These are phyloP conservation scores for Phylloscopus collybita DNA, from an alignment of 2,797 vertebrate species.

Conservation along the genomic window DNA sequence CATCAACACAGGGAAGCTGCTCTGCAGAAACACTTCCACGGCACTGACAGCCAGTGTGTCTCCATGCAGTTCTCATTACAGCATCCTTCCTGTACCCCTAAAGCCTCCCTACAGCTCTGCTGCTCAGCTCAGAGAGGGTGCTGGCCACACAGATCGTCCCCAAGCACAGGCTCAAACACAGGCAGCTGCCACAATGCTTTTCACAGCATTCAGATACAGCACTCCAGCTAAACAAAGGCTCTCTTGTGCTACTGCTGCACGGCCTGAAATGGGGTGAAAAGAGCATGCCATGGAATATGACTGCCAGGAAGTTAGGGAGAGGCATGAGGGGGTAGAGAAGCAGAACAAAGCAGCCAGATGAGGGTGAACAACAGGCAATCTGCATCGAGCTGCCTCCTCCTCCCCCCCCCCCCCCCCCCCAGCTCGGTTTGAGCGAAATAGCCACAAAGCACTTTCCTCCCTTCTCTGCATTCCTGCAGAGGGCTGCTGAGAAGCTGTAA, in stretches of 20 bases:
- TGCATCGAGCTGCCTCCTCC: background rate
- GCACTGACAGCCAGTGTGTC: background rate
- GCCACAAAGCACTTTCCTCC: background rate
- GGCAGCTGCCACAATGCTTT: background rate
- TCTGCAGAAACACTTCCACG: background rate
- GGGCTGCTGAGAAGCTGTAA: background rate
- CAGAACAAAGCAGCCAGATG: background rate
- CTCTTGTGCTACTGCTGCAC: background rate
- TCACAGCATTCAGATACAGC: background rate
- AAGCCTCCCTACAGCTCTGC: background rate
- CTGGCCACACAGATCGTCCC: background rate
- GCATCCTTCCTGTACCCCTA: background rate
- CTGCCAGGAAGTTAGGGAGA: background rate
- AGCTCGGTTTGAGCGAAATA: background rate
- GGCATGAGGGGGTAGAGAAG: background rate
- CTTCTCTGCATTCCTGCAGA: background rate
- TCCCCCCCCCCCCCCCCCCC: background rate
- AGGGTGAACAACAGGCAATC: background rate
- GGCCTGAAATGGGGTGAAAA: background rate
- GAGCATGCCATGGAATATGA: background rate
- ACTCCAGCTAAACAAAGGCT: conserved; percentile 1
- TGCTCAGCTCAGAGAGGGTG: background rate
- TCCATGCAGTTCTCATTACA: background rate
- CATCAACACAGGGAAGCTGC: background rate
- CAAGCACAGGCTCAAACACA: background rate